Conservation (phyloP, 2,113 vertebrate species). For the Hemiprocne comata region DNA sequence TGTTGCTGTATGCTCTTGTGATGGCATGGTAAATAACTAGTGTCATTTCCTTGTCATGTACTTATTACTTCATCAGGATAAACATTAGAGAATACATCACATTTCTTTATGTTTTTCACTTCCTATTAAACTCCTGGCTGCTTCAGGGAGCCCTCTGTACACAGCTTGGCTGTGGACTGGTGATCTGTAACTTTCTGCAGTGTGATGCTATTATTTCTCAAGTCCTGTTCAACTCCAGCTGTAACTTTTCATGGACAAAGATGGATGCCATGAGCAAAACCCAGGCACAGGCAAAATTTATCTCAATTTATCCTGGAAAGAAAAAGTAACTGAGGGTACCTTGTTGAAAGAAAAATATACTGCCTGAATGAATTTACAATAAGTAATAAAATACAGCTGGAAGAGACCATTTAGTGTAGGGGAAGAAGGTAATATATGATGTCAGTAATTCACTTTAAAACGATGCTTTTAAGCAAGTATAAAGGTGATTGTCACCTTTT, state of each 20-base stretch:
- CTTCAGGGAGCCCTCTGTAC: background rate
- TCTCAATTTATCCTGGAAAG: conserved; percentile 54
- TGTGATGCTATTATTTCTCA: conserved; percentile 26
- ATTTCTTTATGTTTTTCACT: background rate
- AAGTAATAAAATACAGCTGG: conserved; percentile 26
- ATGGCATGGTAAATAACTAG: background rate
- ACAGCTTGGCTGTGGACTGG: background rate
- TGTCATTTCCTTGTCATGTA: background rate
- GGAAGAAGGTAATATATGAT: background rate
- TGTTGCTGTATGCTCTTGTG: background rate
- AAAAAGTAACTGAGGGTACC: conserved; percentile 11
- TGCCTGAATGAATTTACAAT: conserved; percentile 38
- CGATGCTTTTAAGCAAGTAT: background rate
- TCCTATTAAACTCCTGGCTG: conserved; percentile 8
- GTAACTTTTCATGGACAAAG: conserved; percentile 41
- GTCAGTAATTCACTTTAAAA: background rate
- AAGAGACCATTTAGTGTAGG: background rate
- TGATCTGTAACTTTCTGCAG: conserved; percentile 29
- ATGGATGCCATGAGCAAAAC: conserved; percentile 33
- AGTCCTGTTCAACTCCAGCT: conserved; percentile 9
- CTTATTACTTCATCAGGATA: background rate
- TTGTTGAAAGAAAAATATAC: conserved; percentile 45
- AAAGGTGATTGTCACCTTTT: conserved; percentile 4
- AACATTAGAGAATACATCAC: background rate
- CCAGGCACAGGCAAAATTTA: conserved; percentile 22